Conservation (phyloP, 1,140 invertebrate genomes). For the Cyclargus thomasi region DNA sequence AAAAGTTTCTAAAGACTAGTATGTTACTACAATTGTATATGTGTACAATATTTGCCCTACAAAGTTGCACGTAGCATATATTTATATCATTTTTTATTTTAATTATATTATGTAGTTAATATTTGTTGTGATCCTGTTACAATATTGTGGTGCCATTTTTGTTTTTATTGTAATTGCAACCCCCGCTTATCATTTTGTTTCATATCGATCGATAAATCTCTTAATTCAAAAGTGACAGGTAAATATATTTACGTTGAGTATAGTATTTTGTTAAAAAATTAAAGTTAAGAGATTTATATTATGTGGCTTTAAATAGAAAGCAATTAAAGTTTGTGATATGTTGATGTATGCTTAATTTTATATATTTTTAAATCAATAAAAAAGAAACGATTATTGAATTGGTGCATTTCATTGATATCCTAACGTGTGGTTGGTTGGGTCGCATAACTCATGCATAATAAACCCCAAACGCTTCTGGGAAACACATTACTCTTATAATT, state of each 20-base stretch:
- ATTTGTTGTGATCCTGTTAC: constrained; percentile 45
- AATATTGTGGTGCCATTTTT: constrained; percentile 61
- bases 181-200: constrained; percentile 31
- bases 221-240: constrained; percentile 18
- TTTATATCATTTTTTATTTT: constrained; percentile 19
- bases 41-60: constrained; percentile 4
- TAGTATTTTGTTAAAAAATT: constrained; percentile 18
- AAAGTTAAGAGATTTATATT: constrained; percentile 28
- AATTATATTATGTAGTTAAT: constrained; percentile 17
- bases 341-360: constrained; percentile 63
- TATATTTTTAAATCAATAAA: constrained; percentile 66
- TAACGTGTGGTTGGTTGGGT: constrained; percentile 40
- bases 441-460: constrained; percentile 17
- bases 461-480: background rate
- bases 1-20: background rate
- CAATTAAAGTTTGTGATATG: constrained; percentile 65
- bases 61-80: constrained; percentile 18
- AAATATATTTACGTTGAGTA: background rate
- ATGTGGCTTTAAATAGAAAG: constrained; percentile 29
- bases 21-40: background rate
- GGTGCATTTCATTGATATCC: constrained; percentile 65
- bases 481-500: background rate
- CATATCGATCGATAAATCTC: constrained; percentile 17
- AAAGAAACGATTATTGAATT: constrained; percentile 59
- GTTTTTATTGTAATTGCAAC: constrained; percentile 46